Evolutionary conservation across 2,113 vertebrate species (phyloP).

Genomic region (Mus musculus): DNA sequence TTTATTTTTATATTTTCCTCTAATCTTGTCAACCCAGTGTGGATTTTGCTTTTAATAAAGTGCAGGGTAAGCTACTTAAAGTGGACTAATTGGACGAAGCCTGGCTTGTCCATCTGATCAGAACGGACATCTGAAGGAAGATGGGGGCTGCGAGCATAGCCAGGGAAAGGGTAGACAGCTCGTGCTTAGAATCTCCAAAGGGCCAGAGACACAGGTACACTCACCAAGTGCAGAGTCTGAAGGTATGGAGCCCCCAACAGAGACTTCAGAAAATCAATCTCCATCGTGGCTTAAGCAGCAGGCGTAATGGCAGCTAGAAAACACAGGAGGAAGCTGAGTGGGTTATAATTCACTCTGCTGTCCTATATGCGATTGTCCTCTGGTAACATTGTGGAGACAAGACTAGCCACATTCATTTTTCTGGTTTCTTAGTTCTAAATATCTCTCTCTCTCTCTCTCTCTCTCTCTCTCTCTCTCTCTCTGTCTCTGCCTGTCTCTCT

Average conservation of each 20-base stretch:
- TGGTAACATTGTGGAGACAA: neutral
- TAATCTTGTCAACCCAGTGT: slow-evolving; percentile 83
- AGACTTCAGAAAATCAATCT: slow-evolving; percentile 35
- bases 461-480: no score
- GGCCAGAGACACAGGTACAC: neutral
- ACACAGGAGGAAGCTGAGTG: neutral
- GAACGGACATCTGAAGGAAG: slow-evolving; percentile 71
- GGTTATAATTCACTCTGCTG: neutral
- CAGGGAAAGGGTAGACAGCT: neutral
- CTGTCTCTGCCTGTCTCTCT: no score
- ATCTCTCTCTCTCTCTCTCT: no score
- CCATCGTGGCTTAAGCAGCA: slow-evolving; percentile 24
- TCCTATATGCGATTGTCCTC: neutral
- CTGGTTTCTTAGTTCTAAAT: neutral
- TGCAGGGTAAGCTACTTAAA: slow-evolving; percentile 82
- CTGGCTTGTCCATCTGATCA: slow-evolving; percentile 80
- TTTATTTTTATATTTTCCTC: slow-evolving; percentile 85
- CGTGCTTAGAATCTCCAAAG: neutral
- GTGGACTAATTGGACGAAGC: slow-evolving; percentile 81
- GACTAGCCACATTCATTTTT: neutral
- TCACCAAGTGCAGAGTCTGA: neutral
- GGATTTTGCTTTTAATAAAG: slow-evolving; percentile 84
- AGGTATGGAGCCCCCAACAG: neutral
- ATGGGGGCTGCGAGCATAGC: neutral
- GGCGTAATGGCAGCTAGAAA: neutral